Evolutionary conservation across 2,113 vertebrate species (phyloP), one percentile per base, ranked within the genome.

Genomic region (Callipepla californica): DNA sequence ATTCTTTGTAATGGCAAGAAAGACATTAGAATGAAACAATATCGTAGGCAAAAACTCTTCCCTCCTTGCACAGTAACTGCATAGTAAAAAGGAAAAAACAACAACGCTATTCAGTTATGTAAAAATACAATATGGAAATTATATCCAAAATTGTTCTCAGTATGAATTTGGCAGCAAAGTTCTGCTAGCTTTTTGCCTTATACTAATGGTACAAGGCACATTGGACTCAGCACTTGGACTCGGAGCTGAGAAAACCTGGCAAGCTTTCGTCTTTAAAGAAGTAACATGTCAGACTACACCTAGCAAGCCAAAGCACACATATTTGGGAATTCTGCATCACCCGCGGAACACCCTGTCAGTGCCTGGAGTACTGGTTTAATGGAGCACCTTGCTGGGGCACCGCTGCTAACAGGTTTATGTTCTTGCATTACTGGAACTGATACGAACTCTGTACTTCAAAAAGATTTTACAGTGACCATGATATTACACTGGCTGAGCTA

Each of bases 51-150:
- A 86, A 90, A 91, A 8, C 23, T 81, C n/a, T 81, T 34, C 36
- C 30, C 7, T 89, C n/a, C 44, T 8, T 16, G 9, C 48, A 67
- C 30, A 59, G 11, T 44, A 78, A 92, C 80, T 0, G 0, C 17
- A 80, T 20, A 65, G 12, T 62, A 79, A 84, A 85, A 93, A 74
- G 10, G 80, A 73, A 57, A 36, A 77, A 30, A 1, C 28, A 61
- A 11, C 21, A 8, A 8, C 53, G 9, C 26, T 45, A 58, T 48
- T 75, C 44, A 63, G 9, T 26, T 28, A 53, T 42, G 21, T 66
- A 66, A 81, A 92, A 76, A 79, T 47, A 65, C 2, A 1, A 13
- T 48, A 28, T 0, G 7, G 81, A 84, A 84, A 48, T 25, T 74
- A 17, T 9, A 74, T 79, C 55, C 34, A 66, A 40, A 80, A 32